phyloP scores from a whole-genome alignment of 2,113 vertebrate genomes.

The Bubo bubo region DNA sequence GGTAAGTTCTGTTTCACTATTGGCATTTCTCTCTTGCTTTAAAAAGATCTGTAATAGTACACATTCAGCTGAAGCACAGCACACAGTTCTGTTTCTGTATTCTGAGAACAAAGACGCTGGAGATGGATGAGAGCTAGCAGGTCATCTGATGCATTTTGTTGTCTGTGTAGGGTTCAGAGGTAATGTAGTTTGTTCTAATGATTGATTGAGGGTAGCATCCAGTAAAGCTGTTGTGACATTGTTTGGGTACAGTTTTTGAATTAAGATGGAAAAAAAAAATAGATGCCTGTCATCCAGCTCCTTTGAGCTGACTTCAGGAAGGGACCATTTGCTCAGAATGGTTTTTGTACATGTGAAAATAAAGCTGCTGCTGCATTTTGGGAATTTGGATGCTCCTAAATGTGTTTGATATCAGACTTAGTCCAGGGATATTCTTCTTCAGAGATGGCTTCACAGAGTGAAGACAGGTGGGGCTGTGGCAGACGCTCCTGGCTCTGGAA shows the following conservation, averaged over 20 bases:
- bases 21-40: not conserved
- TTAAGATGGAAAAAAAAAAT: not conserved
- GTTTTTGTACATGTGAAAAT: not conserved
- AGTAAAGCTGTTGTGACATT: not conserved
- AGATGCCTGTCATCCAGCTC: not conserved
- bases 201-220: not conserved
- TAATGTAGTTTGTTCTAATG: not conserved
- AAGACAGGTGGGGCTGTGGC: not conserved
- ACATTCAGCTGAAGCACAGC: not conserved
- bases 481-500: not conserved
- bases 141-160: constrained; percentile 4
- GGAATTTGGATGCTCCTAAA: not conserved
- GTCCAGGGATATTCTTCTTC: not conserved
- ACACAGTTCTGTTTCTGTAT: not conserved
- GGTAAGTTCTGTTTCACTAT: accelerated
- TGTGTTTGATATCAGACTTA: not conserved
- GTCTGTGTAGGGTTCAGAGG: not conserved
- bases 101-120: not conserved
- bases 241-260: not conserved
- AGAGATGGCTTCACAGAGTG: not conserved
- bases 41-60: not conserved
- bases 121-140: not conserved
- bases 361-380: not conserved
- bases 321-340: not conserved
- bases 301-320: not conserved